phyloP scores from a whole-genome alignment of 2,113 vertebrate species.

The Otolemur garnettii region DNA sequence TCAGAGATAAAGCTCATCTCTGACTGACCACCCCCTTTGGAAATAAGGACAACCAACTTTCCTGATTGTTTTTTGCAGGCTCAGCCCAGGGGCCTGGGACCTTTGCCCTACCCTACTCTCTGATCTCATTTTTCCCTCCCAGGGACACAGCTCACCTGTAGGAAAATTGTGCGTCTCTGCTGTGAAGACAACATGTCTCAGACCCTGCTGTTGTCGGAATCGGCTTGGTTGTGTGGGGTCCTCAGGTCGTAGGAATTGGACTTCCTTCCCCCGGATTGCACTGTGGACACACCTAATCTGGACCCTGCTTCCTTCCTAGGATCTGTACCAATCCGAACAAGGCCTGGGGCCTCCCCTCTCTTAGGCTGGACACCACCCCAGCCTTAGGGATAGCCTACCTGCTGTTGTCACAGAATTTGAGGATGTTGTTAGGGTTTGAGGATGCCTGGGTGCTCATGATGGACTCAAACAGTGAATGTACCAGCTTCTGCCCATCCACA shows the following conservation, averaged over 20 bases:
- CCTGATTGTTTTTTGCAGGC: neutral
- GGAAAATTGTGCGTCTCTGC: conserved; percentile 98
- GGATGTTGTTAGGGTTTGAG: conserved; percentile 95
- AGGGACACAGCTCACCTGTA: conserved; percentile 88
- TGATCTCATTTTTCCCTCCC: too few relatives aligned
- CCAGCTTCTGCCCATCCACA: conserved; percentile 90
- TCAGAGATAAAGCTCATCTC: neutral
- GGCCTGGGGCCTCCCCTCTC: neutral
- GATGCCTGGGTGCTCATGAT: conserved; percentile 94
- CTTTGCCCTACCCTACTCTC: neutral
- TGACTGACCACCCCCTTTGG: neutral
- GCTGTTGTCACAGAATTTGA: conserved; percentile 98
- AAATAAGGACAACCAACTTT: neutral
- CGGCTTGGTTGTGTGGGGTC: conserved; percentile 89
- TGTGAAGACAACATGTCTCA: conserved; percentile 94
- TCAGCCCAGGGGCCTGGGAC: neutral
- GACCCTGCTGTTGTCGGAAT: conserved; percentile 85
- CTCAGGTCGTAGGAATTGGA: conserved; percentile 89
- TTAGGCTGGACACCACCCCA: neutral
- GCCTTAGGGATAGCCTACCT: conserved; percentile 86
- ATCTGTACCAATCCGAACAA: neutral
- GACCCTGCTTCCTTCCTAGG: neutral
- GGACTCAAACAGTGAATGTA: conserved; percentile 91
- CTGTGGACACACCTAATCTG: conserved; percentile 81
- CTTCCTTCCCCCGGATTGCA: conserved; percentile 91